These are phyloP conservation scores for Cryptocephalus primarius DNA, from an alignment of 2,888 invertebrate species.

Conservation along the genomic window DNA sequence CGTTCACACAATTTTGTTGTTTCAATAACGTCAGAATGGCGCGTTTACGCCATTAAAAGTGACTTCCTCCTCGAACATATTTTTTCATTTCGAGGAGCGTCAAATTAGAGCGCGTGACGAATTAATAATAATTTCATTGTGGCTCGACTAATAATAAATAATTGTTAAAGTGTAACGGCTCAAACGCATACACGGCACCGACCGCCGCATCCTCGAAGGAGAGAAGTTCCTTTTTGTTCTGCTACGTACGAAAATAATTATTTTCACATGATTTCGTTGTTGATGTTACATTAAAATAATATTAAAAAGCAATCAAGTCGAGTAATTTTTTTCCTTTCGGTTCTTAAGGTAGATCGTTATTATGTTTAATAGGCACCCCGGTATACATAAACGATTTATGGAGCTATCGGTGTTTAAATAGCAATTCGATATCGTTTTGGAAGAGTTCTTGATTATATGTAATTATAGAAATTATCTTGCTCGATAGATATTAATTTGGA, in stretches of 20 bases:
- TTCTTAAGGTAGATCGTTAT: slow-evolving; percentile 3
- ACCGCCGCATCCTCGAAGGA: not conserved
- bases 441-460: slow-evolving; percentile 2
- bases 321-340: slow-evolving; percentile 2
- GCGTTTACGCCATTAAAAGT: too few relatives aligned
- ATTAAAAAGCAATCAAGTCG: slow-evolving; percentile 13
- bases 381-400: not conserved
- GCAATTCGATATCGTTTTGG: slow-evolving; percentile 6
- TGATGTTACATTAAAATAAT: slow-evolving; percentile 12
- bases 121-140: not conserved
- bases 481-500: slow-evolving; percentile 5
- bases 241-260: slow-evolving; percentile 1
- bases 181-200: not conserved
- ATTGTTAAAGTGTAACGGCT: not conserved
- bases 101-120: not conserved
- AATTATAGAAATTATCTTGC: slow-evolving; percentile 6
- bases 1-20: too few relatives aligned
- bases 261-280: slow-evolving; percentile 3
- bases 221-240: not conserved
- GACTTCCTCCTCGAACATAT: too few relatives aligned
- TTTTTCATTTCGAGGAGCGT: not conserved
- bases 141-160: not conserved
- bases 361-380: not conserved
- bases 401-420: slow-evolving; percentile 4
- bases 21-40: too few relatives aligned